phyloP scores from a whole-genome alignment of 2,888 invertebrate species.

The Xylocampa areola region DNA sequence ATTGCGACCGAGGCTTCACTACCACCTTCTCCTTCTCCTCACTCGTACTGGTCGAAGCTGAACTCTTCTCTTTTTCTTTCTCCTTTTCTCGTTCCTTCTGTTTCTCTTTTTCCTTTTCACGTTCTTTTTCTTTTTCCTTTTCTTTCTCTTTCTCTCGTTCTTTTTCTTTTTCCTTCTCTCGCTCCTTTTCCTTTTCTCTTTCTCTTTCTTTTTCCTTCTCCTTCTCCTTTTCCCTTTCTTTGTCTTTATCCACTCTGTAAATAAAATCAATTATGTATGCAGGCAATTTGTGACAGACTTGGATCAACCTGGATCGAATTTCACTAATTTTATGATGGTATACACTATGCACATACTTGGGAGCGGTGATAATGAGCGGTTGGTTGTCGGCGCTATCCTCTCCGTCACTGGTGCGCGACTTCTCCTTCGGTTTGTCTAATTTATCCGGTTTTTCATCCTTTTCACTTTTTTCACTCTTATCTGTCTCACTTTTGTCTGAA shows the following conservation, averaged over 20 bases:
- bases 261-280: too few species aligned
- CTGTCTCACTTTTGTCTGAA: conserved; percentile 85
- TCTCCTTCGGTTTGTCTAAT: conserved; percentile 77
- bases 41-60: conserved; percentile 68
- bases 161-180: conserved; percentile 56
- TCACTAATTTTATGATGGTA: too few species aligned
- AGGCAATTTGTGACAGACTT: too few species aligned
- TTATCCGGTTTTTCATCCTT: conserved; percentile 80
- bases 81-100: conserved; percentile 70
- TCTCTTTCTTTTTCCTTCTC: conserved; percentile 62
- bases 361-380: conserved; percentile 78
- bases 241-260: conserved; percentile 65
- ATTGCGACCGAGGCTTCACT: conserved; percentile 79
- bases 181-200: conserved; percentile 53
- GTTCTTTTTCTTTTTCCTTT: conserved; percentile 64
- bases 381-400: conserved; percentile 88
- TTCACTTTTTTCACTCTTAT: conserved; percentile 82
- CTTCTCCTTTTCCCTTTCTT: conserved; percentile 66
- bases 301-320: too few species aligned
- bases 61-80: conserved; percentile 68
- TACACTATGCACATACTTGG: conserved; percentile 75
- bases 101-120: conserved; percentile 62
- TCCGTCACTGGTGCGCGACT: conserved; percentile 79
- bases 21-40: conserved; percentile 81
- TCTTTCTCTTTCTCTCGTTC: conserved; percentile 62